Conservation (phyloP, 2,113 vertebrate species). For the Apaloderma vittatum region DNA sequence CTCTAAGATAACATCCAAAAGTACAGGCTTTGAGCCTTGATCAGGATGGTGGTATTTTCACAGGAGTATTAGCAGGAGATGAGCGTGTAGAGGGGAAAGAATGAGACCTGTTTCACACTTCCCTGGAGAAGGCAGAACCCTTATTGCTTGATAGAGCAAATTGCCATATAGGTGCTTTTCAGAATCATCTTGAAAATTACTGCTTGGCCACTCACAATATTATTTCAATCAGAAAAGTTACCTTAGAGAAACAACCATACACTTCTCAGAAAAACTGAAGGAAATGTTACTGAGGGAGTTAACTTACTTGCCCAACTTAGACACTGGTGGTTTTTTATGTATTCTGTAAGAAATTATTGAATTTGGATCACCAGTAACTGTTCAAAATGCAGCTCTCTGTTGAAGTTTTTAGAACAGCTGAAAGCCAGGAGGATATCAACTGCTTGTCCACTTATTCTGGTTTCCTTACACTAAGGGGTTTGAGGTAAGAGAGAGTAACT, state of each 20-base stretch:
- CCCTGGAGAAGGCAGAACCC: background rate
- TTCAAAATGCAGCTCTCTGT: background rate
- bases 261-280: background rate
- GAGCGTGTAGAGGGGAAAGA: background rate
- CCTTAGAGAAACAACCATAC: background rate
- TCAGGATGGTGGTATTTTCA: background rate
- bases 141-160: background rate
- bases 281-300: background rate
- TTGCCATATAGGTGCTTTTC: background rate
- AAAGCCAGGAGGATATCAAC: background rate
- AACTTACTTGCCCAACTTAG: background rate
- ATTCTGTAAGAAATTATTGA: background rate
- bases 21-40: background rate
- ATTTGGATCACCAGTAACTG: background rate
- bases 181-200: background rate
- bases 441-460: background rate
- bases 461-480: background rate
- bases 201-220: background rate
- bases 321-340: background rate
- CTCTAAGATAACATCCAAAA: background rate
- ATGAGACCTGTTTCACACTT: background rate
- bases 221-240: background rate
- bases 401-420: background rate
- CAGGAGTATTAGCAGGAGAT: background rate
- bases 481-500: background rate